These are phyloP conservation scores for Lucinisca nassula DNA, from an alignment of 2,888 invertebrate species.

Conservation along the genomic window DNA sequence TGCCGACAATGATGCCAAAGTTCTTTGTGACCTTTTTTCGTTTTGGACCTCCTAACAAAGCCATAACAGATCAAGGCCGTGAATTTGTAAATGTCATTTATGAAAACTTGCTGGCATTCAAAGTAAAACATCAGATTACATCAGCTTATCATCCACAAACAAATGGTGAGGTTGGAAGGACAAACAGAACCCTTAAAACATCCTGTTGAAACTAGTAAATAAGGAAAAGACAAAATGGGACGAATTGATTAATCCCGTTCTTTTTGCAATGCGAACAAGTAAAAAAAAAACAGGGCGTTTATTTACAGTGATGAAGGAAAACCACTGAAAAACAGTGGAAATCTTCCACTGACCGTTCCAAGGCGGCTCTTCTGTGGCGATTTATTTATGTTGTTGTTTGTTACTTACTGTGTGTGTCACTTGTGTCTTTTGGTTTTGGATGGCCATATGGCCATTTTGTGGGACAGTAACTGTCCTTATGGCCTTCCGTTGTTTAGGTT, in stretches of 20 bases:
- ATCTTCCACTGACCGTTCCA: too few relatives aligned
- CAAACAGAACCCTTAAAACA: slow-evolving; percentile 36
- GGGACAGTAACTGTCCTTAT: too few relatives aligned
- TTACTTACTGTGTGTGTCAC: too few relatives aligned
- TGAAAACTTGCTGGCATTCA: neutral
- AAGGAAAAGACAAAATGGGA: slow-evolving; percentile 2
- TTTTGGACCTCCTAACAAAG: slow-evolving; percentile 16
- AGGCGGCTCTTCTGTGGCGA: too few relatives aligned
- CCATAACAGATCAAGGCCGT: slow-evolving; percentile 16
- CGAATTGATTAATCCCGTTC: neutral
- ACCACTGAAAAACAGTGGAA: neutral
- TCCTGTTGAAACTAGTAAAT: neutral
- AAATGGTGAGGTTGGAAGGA: slow-evolving; percentile 38
- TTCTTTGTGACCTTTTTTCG: neutral
- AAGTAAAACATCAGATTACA: neutral
- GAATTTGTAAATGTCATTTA: slow-evolving; percentile 18
- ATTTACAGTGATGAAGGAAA: neutral
- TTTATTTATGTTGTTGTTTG: too few relatives aligned
- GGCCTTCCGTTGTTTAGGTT: too few relatives aligned
- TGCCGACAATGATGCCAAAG: neutral
- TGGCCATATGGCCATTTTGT: too few relatives aligned
- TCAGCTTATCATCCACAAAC: slow-evolving; percentile 45
- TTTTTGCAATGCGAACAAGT: neutral
- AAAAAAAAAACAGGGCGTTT: neutral
- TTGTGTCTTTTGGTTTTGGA: too few relatives aligned